Evolutionary conservation across 2,888 invertebrate genomes (phyloP), one percentile per base, ranked within the genome.

Genomic region (Pinctada fucata): DNA sequence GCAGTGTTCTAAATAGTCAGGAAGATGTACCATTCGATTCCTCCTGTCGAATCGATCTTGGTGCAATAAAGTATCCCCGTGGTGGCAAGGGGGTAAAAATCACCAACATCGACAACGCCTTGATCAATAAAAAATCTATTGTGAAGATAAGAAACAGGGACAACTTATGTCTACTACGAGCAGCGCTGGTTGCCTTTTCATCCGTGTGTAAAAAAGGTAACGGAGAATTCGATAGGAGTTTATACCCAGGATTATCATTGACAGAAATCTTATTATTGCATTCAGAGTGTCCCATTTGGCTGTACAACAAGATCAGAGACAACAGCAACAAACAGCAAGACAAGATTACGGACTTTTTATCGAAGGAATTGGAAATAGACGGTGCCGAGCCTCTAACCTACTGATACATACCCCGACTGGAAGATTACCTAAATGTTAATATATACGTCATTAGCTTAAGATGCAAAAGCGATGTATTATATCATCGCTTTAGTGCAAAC

Each of bases 1-100:
- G 66, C 48, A 50, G 69, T 69, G 69, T 69, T 8, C 49, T 69
- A 16, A 69, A 69, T 31, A 69, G 69, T 49, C 48, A 69, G 3
- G 47, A 69, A 16, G 69, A 69, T 48, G n/a, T 69, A n/a, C 50
- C 69, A 13, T 69, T 69, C 49, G 50, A 69, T 50, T 69, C 69
- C 10, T 50, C 69, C 48, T 69, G 69, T 66, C 69, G 49, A 0
- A 69, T 69, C 3, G 69, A 69, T n/a, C 13, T 69, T n/a, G 69
- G 69, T 16, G 69, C 69, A n/a, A 69, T 69, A 4, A 69, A 49
- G 45, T 69, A 69, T 45, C 69, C 69, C 5, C 69, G 69, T n/a
- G 69, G 49, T 47, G 69, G 49, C 8, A 67, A 69, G 50, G 69
- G 69, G n/a, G 10, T 13, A 2, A 69, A 69, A 49, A 49, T 69